Conservation (phyloP, 2,113 vertebrate genomes). For the Pipra filicauda region DNA sequence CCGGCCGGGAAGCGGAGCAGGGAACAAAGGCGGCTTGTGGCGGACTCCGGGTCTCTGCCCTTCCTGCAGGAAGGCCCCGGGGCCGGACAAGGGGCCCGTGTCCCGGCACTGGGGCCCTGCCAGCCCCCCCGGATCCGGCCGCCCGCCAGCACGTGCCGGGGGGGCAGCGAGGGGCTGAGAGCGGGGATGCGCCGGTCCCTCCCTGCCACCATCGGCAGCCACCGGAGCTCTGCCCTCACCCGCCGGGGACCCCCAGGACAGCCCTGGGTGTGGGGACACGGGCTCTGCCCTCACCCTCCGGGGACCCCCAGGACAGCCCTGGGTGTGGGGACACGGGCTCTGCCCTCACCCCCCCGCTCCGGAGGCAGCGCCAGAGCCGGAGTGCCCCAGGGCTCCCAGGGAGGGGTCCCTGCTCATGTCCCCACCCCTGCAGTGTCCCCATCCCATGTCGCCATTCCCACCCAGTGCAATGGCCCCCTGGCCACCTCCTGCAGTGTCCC, state of each 20-base stretch:
- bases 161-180: background rate
- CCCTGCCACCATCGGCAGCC: fast-evolving
- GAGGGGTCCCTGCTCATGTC: too few species aligned
- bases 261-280: background rate
- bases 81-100: background rate
- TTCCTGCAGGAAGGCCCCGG: background rate
- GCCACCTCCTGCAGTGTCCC: background rate
- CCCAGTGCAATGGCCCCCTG: background rate
- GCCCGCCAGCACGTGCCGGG: background rate
- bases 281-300: background rate
- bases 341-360: background rate
- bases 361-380: background rate
- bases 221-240: background rate
- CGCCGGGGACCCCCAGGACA: background rate
- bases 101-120: background rate
- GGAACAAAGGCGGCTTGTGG: slow-evolving; percentile 29
- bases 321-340: background rate
- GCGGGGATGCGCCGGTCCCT: background rate
- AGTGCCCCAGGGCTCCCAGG: background rate
- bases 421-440: background rate
- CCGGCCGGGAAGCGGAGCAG: background rate
- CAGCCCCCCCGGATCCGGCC: background rate
- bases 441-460: background rate
- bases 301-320: background rate
- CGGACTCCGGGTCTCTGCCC: background rate